Conservation (phyloP, 2,113 vertebrate genomes). For the Semicossyphus pulcher region DNA sequence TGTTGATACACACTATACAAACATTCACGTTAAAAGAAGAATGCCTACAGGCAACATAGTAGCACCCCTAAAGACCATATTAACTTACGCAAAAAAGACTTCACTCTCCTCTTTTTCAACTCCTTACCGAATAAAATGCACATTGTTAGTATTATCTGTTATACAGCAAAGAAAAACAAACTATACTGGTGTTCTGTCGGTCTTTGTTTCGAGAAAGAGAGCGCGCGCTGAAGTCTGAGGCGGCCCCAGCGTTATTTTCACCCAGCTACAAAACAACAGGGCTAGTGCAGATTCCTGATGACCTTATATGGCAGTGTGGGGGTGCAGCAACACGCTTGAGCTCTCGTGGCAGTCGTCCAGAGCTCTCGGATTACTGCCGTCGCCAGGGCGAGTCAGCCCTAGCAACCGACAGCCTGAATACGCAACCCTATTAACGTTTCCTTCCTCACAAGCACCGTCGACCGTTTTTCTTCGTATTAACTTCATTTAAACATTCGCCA, state of each 20-base stretch:
- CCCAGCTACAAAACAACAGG: slow-evolving; percentile 45
- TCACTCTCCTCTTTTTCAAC: neutral
- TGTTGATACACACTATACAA: too few species aligned
- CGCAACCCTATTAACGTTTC: slow-evolving; percentile 37
- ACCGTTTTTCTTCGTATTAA: slow-evolving; percentile 1
- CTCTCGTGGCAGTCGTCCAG: slow-evolving; percentile 74
- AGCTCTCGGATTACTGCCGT: slow-evolving; percentile 67
- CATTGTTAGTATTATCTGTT: slow-evolving; percentile 48
- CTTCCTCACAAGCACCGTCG: slow-evolving; percentile 5
- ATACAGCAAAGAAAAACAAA: slow-evolving; percentile 26
- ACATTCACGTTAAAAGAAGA: neutral
- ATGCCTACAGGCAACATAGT: neutral
- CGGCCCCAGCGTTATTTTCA: slow-evolving; percentile 41
- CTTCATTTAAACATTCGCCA: slow-evolving; percentile 1
- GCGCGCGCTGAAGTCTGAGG: slow-evolving; percentile 29
- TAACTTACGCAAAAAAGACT: slow-evolving; percentile 13
- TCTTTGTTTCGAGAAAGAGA: neutral
- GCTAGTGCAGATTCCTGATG: slow-evolving; percentile 63
- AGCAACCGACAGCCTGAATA: slow-evolving; percentile 26
- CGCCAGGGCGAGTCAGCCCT: slow-evolving; percentile 52
- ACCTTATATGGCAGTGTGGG: slow-evolving; percentile 81
- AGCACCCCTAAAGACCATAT: neutral
- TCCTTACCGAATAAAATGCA: slow-evolving; percentile 25
- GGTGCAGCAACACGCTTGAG: slow-evolving; percentile 59
- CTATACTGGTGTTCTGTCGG: neutral